Conservation (phyloP, 2,113 vertebrate species). For the Hemibagrus wyckioides region DNA sequence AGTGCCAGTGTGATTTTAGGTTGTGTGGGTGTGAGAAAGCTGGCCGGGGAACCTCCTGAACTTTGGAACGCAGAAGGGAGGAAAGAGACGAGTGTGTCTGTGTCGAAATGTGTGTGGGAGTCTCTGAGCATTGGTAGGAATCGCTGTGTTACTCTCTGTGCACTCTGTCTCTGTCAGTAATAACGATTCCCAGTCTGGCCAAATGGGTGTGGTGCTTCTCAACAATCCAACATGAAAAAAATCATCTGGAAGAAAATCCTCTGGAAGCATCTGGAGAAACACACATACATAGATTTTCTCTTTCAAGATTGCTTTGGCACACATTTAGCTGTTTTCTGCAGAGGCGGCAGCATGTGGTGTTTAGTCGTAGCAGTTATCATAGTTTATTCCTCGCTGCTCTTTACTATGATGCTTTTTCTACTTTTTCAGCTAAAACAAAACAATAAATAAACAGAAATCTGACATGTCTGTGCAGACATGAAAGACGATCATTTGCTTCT, state of each 20-base stretch:
- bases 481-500: neutral
- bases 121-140: neutral
- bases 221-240: conserved; percentile 10
- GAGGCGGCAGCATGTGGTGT: neutral
- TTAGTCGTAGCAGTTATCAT: neutral
- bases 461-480: neutral
- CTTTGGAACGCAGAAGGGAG: conserved; percentile 31
- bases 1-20: neutral
- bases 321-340: neutral
- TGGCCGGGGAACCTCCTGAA: conserved; percentile 37
- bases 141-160: neutral
- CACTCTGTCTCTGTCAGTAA: conserved; percentile 19
- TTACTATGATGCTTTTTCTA: neutral
- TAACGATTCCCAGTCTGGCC: neutral
- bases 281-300: neutral
- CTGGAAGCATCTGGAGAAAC: neutral
- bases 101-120: conserved; percentile 23
- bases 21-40: conserved; percentile 48
- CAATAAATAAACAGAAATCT: neutral
- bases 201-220: conserved; percentile 34
- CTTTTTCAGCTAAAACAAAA: neutral
- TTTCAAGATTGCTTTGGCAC: neutral
- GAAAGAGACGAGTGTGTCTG: conserved; percentile 21
- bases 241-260: neutral
- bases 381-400: neutral